Base-by-base conservation (phyloP, 2,113 vertebrate genomes). In the Pogonocichla stellata region DNA sequence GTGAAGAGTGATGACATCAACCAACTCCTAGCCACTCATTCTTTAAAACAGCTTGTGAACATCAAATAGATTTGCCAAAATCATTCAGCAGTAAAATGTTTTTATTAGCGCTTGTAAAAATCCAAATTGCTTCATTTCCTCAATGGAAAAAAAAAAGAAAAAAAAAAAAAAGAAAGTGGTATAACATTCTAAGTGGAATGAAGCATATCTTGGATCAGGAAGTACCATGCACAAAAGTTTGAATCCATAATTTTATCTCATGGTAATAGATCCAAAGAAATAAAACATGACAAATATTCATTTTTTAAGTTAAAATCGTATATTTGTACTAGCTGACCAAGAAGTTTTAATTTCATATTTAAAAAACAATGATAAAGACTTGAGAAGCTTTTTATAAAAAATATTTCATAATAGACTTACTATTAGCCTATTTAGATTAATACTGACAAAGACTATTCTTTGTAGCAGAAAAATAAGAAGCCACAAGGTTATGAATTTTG, bases 271-370 rank as follows among this genome's bases (percentile, higher is more conserved):
- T 57, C 6, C 28, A 74, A 69, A 65, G 19, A 7, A 82, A 73
- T 66, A 70, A 80, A 79, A 51, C 4, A 38, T 18, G 13, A 3
- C 1, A 5, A 3, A 31, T 65, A 61, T 7, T 53, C 0, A 19
- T 25, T 85, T 47, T 38, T 71, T 5, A 24, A 65, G 45, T 40
- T 51, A 60, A 77, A 73, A 9, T 9, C 4, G 38, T 19, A 5
- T 34, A 31, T 54, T 86, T 72, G 4, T 86, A 5, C 5, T 48
- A 31, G 10, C 4, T 83, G 53, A 45, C 3, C 8, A 74, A 53
- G 12, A 61, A 2, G 0, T n/a, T 91, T 62, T 43, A 24, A 38
- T 75, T 66, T 75, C 14, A 33, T 48, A 20, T 57, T 79, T 62
- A 74, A 62, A 88, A 73, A 1, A 33, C 2, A n/a, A 22, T 2